Evolutionary conservation across 2,113 vertebrate genomes (phyloP).

Genomic region (Galeopterus variegatus): DNA sequence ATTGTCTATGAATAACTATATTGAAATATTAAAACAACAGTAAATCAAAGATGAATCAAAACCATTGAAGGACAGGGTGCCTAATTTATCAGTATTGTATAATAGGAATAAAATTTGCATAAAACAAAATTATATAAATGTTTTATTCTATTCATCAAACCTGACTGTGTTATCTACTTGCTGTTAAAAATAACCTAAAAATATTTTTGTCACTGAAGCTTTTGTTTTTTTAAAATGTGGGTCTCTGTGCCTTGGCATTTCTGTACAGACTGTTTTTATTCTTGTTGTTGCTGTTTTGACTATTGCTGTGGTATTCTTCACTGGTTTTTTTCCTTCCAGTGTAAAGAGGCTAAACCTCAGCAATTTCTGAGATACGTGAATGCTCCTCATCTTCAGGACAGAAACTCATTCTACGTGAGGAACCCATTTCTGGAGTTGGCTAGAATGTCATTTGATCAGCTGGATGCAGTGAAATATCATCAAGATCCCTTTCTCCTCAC

Average conservation of each 20-base stretch:
- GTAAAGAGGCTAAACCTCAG: not conserved
- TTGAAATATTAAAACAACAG: constrained; percentile 44
- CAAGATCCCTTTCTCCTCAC: constrained; percentile 61
- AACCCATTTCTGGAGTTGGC: constrained; percentile 26
- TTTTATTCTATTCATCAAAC: not conserved
- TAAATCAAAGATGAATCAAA: constrained; percentile 63
- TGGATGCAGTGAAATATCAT: constrained; percentile 76
- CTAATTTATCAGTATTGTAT: constrained; percentile 24
- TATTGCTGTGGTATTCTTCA: not conserved
- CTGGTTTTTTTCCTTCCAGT: not conserved
- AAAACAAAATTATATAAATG: constrained; percentile 50
- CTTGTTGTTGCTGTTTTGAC: not conserved
- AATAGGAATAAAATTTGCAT: not conserved
- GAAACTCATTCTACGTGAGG: not conserved
- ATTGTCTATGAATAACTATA: constrained; percentile 1
- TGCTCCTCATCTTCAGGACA: not conserved
- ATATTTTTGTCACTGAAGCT: not conserved
- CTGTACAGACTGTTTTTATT: not conserved
- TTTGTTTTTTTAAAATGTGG: not conserved
- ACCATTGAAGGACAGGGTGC: not conserved
- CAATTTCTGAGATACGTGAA: not conserved
- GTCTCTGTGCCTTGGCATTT: not conserved
- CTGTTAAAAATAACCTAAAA: not conserved
- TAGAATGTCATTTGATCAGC: constrained; percentile 64
- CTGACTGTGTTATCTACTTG: not conserved